Evolutionary conservation across 2,113 vertebrate species (phyloP).

Genomic region (Tretioscincus oriximinensis): DNA sequence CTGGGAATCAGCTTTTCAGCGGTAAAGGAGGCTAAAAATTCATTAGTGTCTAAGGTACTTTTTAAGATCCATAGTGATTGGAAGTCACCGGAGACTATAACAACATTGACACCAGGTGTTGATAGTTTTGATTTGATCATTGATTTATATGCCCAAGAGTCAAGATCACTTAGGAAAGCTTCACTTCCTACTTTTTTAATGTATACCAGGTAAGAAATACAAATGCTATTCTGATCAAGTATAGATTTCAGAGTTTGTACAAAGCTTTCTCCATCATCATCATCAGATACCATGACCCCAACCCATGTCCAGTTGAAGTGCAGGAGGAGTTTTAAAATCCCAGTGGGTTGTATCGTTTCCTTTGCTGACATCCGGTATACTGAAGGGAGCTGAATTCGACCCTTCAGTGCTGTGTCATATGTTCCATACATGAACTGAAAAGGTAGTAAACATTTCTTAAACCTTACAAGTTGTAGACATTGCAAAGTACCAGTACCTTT

Average conservation of each 20-base stretch:
- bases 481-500: too few species aligned
- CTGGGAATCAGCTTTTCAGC: background rate
- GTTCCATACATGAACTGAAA: conserved; percentile 24
- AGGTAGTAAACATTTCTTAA: too few species aligned
- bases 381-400: conserved; percentile 13
- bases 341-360: background rate
- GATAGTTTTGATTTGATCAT: background rate
- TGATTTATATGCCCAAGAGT: background rate
- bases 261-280: conserved; percentile 10
- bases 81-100: background rate
- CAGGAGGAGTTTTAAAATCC: conserved; percentile 2
- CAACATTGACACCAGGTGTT: background rate
- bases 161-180: background rate
- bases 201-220: background rate
- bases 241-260: background rate
- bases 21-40: background rate
- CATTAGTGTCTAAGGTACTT: background rate
- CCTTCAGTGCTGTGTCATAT: conserved; percentile 7
- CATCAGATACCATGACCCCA: conserved; percentile 2
- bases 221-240: background rate
- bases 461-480: too few species aligned
- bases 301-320: conserved; percentile 34
- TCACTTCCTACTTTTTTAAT: background rate
- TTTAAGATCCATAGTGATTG: background rate
- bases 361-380: conserved; percentile 18